phyloP scores from a whole-genome alignment of 2,113 vertebrate genomes.

The Manacus vitellinus region DNA sequence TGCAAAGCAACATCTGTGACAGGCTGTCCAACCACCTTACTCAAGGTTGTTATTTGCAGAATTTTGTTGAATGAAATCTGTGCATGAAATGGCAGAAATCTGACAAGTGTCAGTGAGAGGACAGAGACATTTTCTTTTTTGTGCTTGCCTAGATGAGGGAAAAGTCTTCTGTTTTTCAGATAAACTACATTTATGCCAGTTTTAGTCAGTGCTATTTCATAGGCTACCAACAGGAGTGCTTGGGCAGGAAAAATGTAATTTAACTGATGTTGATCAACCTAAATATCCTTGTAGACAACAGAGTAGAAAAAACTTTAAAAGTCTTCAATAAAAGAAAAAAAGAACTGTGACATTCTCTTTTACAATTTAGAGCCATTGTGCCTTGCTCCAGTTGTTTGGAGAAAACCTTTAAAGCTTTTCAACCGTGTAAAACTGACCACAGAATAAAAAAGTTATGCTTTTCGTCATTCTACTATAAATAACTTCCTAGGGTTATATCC shows the following conservation, averaged over 20 bases:
- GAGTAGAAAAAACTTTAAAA: not conserved
- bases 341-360: not conserved
- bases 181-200: not conserved
- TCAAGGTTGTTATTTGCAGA: not conserved
- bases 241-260: not conserved
- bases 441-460: not conserved
- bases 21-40: not conserved
- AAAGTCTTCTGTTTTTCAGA: not conserved
- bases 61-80: not conserved
- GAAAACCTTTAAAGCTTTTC: not conserved
- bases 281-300: not conserved
- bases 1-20: not conserved
- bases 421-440: not conserved
- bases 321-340: not conserved
- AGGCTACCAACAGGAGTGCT: not conserved
- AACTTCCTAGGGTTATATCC: not conserved
- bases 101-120: not conserved
- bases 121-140: not conserved
- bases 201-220: not conserved
- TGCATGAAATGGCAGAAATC: not conserved
- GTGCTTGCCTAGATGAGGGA: not conserved
- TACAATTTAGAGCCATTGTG: not conserved
- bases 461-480: constrained; percentile 58
- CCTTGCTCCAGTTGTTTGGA: not conserved
- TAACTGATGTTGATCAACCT: not conserved